phyloP scores from a whole-genome alignment of 2,888 invertebrate genomes.

The Tuberolachnus salignus region DNA sequence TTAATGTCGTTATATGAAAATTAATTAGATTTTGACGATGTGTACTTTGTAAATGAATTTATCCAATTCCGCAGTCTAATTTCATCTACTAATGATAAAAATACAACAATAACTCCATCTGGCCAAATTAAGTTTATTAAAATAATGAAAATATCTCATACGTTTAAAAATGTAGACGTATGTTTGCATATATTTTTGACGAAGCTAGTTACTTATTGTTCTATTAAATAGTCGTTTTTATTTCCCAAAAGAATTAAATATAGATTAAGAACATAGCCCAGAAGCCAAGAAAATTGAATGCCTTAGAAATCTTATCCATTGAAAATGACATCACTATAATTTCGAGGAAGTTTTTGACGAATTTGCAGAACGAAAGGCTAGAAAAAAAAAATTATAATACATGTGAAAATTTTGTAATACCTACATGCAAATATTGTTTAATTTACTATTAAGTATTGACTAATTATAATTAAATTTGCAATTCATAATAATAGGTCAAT shows the following conservation, averaged over 20 bases:
- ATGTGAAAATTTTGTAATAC: too few species aligned
- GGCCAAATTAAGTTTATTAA: constrained; percentile 21
- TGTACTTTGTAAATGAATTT: constrained; percentile 26
- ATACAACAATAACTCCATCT: constrained; percentile 6
- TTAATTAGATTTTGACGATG: constrained; percentile 26
- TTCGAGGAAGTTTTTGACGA: constrained; percentile 10
- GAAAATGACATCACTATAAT: constrained; percentile 3
- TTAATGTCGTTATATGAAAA: constrained; percentile 33
- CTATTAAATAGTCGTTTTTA: constrained; percentile 13
- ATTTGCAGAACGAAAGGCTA: constrained; percentile 9
- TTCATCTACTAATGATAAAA: constrained; percentile 23
- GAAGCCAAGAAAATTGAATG: constrained; percentile 16
- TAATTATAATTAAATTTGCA: too few species aligned
- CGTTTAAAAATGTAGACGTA: constrained; percentile 29
- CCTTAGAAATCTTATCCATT: constrained; percentile 14
- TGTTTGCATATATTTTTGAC: constrained; percentile 23
- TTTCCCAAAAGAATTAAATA: constrained; percentile 30
- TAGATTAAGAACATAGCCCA: constrained; percentile 6
- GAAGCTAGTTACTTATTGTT: constrained; percentile 4
- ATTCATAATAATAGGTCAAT: too few species aligned
- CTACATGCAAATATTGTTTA: too few species aligned
- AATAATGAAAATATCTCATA: constrained; percentile 1
- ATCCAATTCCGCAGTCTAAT: constrained; percentile 21
- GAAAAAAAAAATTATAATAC: too few species aligned
- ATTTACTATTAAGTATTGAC: too few species aligned